These are phyloP conservation scores for Celastrina argiolus DNA, from an alignment of 2,888 invertebrate species.

Conservation along the genomic window DNA sequence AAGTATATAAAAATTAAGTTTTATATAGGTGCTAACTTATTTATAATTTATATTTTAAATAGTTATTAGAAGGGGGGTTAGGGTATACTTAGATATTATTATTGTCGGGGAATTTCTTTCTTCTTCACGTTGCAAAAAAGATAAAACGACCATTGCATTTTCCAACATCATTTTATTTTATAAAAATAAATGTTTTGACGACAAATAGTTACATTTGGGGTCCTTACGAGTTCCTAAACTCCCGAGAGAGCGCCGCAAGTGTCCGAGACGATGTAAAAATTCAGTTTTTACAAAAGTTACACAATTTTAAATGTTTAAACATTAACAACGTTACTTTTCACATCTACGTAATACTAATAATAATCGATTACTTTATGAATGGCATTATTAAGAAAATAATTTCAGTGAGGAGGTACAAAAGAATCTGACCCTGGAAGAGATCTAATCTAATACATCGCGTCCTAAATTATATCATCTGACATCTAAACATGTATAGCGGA, in stretches of 20 bases:
- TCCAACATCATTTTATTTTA: constrained; percentile 76
- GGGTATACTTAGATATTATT: too few relatives aligned
- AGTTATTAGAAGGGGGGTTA: too few relatives aligned
- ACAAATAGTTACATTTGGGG: constrained; percentile 78
- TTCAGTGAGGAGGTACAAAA: constrained; percentile 19
- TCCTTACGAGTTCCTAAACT: constrained; percentile 67
- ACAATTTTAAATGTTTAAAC: constrained; percentile 76
- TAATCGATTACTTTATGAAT: constrained; percentile 72
- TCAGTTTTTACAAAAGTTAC: constrained; percentile 84
- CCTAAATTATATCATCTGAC: constrained; percentile 7
- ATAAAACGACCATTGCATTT: constrained; percentile 37
- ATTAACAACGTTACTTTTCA: constrained; percentile 79
- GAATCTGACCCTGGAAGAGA: constrained; percentile 22
- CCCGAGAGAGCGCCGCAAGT: constrained; percentile 72
- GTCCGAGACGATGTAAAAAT: constrained; percentile 84
- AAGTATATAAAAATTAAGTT: too few relatives aligned
- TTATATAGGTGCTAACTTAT: too few relatives aligned
- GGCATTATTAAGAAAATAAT: constrained; percentile 66
- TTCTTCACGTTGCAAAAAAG: too few relatives aligned
- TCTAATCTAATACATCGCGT: constrained; percentile 27
- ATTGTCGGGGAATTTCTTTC: too few relatives aligned
- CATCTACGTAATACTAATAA: constrained; percentile 62
- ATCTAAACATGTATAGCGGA: constrained; percentile 19
- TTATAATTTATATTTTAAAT: too few relatives aligned
- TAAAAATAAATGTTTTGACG: constrained; percentile 80